Percentiles rank a stretch among this genome's conserved stretches.
phyloP scores from a whole-genome alignment of 2,888 invertebrate species.

The Hecatera dysodea region DNA sequence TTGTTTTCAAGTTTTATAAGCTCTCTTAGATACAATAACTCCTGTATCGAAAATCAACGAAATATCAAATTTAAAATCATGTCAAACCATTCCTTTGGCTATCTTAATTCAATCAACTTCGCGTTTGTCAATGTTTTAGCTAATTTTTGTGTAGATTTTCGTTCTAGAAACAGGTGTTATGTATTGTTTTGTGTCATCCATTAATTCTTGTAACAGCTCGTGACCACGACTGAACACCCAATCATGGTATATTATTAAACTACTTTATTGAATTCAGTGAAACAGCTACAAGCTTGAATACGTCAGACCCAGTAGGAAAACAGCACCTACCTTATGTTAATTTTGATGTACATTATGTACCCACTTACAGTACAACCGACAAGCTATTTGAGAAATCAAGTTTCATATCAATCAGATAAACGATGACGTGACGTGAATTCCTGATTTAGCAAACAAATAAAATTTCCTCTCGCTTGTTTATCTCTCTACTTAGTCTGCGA shows the following conservation, averaged over 20 bases:
- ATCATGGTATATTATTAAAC: neutral
- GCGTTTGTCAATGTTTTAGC: neutral
- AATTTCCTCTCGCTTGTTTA: slow-evolving; percentile 16
- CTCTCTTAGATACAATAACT: too few relatives aligned
- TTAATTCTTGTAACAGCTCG: neutral
- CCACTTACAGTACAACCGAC: neutral
- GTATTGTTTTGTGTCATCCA: neutral
- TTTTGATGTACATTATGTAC: neutral
- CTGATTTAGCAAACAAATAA: slow-evolving; percentile 4
- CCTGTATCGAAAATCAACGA: too few relatives aligned
- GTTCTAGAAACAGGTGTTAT: neutral
- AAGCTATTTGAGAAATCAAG: neutral
- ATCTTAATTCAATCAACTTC: too few relatives aligned
- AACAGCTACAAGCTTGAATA: neutral
- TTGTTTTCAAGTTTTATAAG: too few relatives aligned
- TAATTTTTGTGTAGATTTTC: neutral
- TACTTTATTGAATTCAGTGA: neutral
- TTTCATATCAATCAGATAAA: slow-evolving; percentile 10
- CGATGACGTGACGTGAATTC: slow-evolving; percentile 11
- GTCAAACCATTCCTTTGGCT: too few relatives aligned
- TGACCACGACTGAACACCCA: neutral
- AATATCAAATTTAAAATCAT: too few relatives aligned
- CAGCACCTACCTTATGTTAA: neutral
- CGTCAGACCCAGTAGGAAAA: neutral
- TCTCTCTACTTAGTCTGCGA: slow-evolving; percentile 1